Base-by-base conservation (phyloP, 2,797 vertebrate genomes). In the Poeciliopsis turneri region DNA sequence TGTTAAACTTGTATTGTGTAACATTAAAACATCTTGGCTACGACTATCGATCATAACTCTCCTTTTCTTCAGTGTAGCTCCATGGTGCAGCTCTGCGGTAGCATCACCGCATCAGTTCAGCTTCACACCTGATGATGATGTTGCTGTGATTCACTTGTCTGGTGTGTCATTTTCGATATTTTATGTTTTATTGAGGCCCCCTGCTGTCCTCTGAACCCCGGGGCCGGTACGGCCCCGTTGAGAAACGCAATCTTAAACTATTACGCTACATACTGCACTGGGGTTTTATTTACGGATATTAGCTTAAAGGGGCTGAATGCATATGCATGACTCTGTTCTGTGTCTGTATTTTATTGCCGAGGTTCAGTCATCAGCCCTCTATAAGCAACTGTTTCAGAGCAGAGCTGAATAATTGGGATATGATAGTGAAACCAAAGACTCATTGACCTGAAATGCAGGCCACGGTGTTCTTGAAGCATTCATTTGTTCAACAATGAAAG, bases 381-480 rank as follows among this genome's bases (percentile, higher is more conserved):
- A 8, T 28, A n/a, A 23, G 25, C 5, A 0, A n/a, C 15, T 43
- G 64, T 46, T 10, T 10, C 69, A 30, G 23, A 30, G 23, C 16
- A 20, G 30, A 76, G 41, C 72, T 30, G 77, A 78, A 74, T 33
- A 39, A 36, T 25, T 11, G 45, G 74, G 75, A 61, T 71, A 72
- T 78, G 55, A 49, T 39, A 72, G 13, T 45, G 51, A 68, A 16
- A 72, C 51, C 47, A 73, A 75, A 82, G 70, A 92, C 20, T 51
- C 86, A 92, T 89, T 88, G 83, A 84, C 84, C 81, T 86, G 77
- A 85, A 82, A 88, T 87, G 70, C 76, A 85, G 84, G 89, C 89
- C 78, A 81, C 83, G 84, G 85, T 84, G 81, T 78, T 91, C 86
- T 81, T 77, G 82, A 90, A 94, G 91, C 92, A 87, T 84, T 77